Base-by-base conservation (phyloP, 2,888 invertebrate genomes). In the Polymixis flavicincta region DNA sequence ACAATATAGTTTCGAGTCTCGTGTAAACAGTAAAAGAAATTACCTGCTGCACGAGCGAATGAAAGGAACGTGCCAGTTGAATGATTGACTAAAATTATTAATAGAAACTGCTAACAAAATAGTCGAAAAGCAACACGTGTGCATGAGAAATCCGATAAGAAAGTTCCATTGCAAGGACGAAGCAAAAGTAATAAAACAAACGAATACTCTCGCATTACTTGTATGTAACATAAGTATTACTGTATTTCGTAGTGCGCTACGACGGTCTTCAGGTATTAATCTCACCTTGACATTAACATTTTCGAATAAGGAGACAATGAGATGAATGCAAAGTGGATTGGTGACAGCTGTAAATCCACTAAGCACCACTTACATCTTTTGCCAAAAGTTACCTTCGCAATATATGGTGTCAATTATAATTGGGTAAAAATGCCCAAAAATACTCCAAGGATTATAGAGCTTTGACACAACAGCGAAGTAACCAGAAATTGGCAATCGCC, bases 401-500 rank as follows among this genome's bases (percentile, higher is more conserved):
- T 11, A 59, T 28, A 72, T 25, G n/a, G 48, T 45, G 54, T 74
- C 54, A 78, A 78, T 82, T 63, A 63, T 45, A 78, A 68, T 60
- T 59, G 32, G 45, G 28, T 63, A 52, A 68, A 70, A 28, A 67
- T 60, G 59, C n/a, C 57, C 54, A 57, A 71, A 78, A 83, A 59
- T 78, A 74, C 59, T 37, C 32, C 59, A 74, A 71, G 63, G 71
- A 80, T 83, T 84, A 77, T 32, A 63, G 64, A 82, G 76, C 75
- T 82, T 85, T 78, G 74, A 86, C 69, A 78, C 74, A 71, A 57
- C 65, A 54, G 61, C 50, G 68, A 77, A 73, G 22, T 78, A 63
- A 78, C 60, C 73, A 78, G 69, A 80, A 85, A 79, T 88, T 89
- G 90, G 90, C 90, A 87, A 80, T 71, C 78, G 60, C 82, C 89